These are phyloP conservation scores for Oncopodura yosiiana DNA, from an alignment of 1,140 invertebrate genomes.

Conservation along the genomic window DNA sequence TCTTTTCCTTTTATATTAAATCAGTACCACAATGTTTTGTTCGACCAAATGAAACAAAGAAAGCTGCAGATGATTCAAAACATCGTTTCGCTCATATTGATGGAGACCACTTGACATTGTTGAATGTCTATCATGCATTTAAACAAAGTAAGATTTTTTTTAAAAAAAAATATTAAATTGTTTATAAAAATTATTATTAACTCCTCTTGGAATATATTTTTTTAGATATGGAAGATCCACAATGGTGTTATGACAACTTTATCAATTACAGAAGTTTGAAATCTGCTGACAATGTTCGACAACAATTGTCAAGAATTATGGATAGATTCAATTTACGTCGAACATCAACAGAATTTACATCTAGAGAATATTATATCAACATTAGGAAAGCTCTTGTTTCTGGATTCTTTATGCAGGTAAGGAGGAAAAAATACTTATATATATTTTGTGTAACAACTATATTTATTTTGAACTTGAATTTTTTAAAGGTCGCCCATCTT, in stretches of 20 bases:
- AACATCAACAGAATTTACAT: conserved; percentile 96
- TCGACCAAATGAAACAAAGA: conserved; percentile 96
- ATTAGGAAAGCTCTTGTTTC: conserved; percentile 95
- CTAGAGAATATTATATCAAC: conserved; percentile 97
- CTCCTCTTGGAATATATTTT: conserved; percentile 1
- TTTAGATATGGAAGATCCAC: conserved; percentile 70
- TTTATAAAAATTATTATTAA: not conserved
- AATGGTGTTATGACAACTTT: conserved; percentile 99
- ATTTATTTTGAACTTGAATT: not conserved
- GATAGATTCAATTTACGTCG: conserved; percentile 85
- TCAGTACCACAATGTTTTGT: conserved; percentile 98
- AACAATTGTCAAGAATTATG: conserved; percentile 75
- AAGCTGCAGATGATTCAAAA: conserved; percentile 97
- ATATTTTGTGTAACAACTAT: not conserved
- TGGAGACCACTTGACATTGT: conserved; percentile 91
- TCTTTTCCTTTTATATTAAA: conserved; percentile 4
- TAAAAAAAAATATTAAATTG: not conserved
- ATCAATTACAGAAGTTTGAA: conserved; percentile 97
- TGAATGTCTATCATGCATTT: conserved; percentile 96
- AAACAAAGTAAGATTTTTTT: conserved; percentile 84
- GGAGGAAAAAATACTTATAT: not conserved
- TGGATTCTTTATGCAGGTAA: conserved; percentile 99
- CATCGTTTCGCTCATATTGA: conserved; percentile 99
- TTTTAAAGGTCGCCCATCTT: conserved; percentile 74
- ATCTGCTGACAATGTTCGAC: conserved; percentile 75